phyloP scores from a whole-genome alignment of 2,888 invertebrate species.

The Acholoe squamosa region DNA sequence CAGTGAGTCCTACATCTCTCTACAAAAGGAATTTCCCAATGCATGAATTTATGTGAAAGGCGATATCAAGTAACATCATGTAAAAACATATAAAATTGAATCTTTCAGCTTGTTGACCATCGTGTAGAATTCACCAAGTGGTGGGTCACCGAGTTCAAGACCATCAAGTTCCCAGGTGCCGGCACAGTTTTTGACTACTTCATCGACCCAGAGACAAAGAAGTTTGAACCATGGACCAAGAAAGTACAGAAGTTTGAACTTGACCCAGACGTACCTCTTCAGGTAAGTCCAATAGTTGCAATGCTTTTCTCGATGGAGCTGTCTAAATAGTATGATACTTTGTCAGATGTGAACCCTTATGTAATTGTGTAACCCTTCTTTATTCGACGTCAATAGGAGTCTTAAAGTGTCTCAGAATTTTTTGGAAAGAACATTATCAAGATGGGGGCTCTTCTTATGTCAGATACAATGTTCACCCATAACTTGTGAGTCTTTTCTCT shows the following conservation, averaged over 20 bases:
- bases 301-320: background rate
- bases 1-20: background rate
- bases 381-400: no score
- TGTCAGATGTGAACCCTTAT: no score
- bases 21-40: background rate
- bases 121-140: conserved; percentile 97
- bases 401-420: no score
- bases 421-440: no score
- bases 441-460: no score
- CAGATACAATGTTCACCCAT: no score
- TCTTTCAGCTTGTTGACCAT: conserved; percentile 92
- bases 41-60: no score
- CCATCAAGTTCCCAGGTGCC: conserved; percentile 93
- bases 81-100: no score
- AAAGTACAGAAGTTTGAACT: conserved; percentile 94
- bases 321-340: no score
- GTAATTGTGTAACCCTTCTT: no score
- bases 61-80: no score
- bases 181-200: conserved; percentile 98
- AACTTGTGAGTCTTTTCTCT: no score
- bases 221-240: conserved; percentile 95
- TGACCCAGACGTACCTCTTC: conserved; percentile 93
- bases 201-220: conserved; percentile 94
- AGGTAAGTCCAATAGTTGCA: conserved; percentile 86
- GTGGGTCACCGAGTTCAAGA: conserved; percentile 98